Conservation (phyloP, 2,888 invertebrate species). For the Melanostoma mellinum region DNA sequence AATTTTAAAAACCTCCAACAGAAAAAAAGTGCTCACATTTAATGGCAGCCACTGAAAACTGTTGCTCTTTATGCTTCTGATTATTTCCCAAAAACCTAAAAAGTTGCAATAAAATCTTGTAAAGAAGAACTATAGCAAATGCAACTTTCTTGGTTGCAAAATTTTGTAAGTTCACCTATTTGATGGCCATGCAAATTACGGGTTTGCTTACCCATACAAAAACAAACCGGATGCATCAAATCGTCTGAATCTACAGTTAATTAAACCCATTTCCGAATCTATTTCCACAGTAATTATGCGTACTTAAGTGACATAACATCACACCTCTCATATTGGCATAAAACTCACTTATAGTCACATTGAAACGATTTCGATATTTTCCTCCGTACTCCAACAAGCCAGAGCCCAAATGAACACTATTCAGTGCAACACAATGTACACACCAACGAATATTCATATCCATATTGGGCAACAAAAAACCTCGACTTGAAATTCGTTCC, state of each 20-base stretch:
- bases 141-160: too few species aligned
- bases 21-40: too few species aligned
- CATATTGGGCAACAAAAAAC: conserved; percentile 19
- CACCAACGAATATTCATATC: conserved; percentile 11
- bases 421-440: background rate
- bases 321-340: conserved; percentile 1
- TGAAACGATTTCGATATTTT: background rate
- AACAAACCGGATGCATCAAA: too few species aligned
- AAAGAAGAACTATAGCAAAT: too few species aligned
- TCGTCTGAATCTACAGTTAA: background rate
- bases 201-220: too few species aligned
- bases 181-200: too few species aligned
- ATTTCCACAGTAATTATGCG: background rate
- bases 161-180: too few species aligned
- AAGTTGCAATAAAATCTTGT: too few species aligned
- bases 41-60: too few species aligned
- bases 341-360: background rate
- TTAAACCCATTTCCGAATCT: background rate
- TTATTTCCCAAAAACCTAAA: too few species aligned
- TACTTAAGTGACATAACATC: conserved; percentile 22
- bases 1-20: too few species aligned
- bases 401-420: background rate
- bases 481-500: background rate
- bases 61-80: too few species aligned
- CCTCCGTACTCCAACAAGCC: background rate